Evolutionary conservation across 2,113 vertebrate genomes (phyloP), one percentile per base, ranked within the genome.

Genomic region (Chrysemys picta): DNA sequence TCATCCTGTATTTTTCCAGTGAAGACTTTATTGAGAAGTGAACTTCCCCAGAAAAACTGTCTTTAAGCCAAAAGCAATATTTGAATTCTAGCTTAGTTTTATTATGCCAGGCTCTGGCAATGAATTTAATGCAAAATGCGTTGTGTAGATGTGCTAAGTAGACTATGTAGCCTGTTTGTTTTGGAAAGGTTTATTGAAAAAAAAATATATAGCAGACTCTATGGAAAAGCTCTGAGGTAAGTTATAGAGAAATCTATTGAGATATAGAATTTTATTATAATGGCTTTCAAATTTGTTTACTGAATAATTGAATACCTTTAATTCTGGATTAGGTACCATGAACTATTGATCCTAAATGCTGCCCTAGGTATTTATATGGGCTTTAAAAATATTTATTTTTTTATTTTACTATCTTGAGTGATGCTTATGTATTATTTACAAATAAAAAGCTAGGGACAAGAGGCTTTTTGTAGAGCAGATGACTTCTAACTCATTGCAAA

Each of bases 291-390:
- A 85, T 96, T 93, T 97, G n/a, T 90, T 92, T 95, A 82, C 86
- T 92, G 79, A 96, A 97, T 97, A 97, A 95, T 90, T 96, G 79
- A 97, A 65, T 95, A 90, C 52, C 87, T 91, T 96, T 97, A 92
- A 76, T 97, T 97, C 65, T 91, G 89, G 79, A 53, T 92, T 94
- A 88, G 84, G 57, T 93, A 81, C 49, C 62, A 47, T 5, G 27
- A 97, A 93, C 75, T 96, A 90, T 57, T 87, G 89, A 89, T 96
- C 59, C 80, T 78, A 94, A 79, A 35, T 38, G 45, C 11, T 88
- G 50, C 16, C 0, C 0, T 65, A 92, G 90, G 95, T 97, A 92
- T 93, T 96, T 93, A 94, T 82, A 47, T 31, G 2, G 16, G 92
- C 91, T 94, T 96, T 96, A 95, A 95, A 96, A 97, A 93, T 1